These are phyloP conservation scores for Nudaria mundana DNA, from an alignment of 2,888 invertebrate species.

Conservation along the genomic window DNA sequence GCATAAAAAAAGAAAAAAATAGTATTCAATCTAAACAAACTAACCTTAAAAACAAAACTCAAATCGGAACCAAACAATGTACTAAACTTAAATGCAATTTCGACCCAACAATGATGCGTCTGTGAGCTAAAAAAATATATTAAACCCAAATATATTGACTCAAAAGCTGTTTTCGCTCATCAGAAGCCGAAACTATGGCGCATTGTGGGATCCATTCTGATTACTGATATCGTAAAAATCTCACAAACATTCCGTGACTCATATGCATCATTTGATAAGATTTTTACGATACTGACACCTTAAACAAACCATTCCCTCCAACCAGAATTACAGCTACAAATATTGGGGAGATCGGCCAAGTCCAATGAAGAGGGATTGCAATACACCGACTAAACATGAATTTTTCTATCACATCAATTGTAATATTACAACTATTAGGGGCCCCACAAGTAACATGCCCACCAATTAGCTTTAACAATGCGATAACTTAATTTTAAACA, in stretches of 20 bases:
- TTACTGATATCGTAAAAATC: constrained; percentile 19
- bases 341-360: constrained; percentile 62
- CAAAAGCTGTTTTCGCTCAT: constrained; percentile 20
- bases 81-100: constrained; percentile 50
- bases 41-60: constrained; percentile 50
- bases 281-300: constrained; percentile 19
- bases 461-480: constrained; percentile 69
- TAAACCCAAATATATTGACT: constrained; percentile 23
- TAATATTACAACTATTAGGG: constrained; percentile 68
- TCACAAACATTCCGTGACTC: constrained; percentile 13
- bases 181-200: constrained; percentile 32
- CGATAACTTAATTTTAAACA: constrained; percentile 65
- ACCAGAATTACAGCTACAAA: constrained; percentile 44
- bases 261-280: constrained; percentile 15
- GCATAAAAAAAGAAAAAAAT: constrained; percentile 53
- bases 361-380: constrained; percentile 53
- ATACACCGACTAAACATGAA: constrained; percentile 71
- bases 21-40: constrained; percentile 48
- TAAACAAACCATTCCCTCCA: constrained; percentile 36
- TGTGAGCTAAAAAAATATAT: constrained; percentile 23
- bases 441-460: constrained; percentile 58
- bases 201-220: constrained; percentile 34
- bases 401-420: constrained; percentile 69
- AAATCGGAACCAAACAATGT: constrained; percentile 48
- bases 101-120: constrained; percentile 45